phyloP scores from a whole-genome alignment of 2,888 invertebrate species.

The Lysandra coridon region DNA sequence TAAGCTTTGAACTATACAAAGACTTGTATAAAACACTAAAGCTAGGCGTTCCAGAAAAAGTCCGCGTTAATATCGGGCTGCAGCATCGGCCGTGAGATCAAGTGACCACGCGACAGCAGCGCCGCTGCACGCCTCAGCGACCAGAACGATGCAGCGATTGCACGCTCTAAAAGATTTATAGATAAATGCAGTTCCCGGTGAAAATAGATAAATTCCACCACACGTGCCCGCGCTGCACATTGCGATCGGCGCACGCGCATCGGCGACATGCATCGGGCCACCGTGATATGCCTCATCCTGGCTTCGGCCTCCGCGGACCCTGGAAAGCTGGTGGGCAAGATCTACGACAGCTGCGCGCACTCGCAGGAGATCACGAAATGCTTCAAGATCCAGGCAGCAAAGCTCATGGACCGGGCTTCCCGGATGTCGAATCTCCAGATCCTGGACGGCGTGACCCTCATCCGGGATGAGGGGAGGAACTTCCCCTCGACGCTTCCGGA shows the following conservation, averaged over 20 bases:
- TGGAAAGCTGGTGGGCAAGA: slow-evolving; percentile 73
- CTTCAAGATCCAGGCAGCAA: slow-evolving; percentile 85
- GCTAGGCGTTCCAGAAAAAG: neutral
- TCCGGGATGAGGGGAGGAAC: slow-evolving; percentile 69
- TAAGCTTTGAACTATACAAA: too few relatives aligned
- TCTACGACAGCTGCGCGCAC: slow-evolving; percentile 82
- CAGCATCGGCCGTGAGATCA: slow-evolving; percentile 61
- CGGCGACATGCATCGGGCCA: slow-evolving; percentile 49
- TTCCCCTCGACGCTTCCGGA: slow-evolving; percentile 77
- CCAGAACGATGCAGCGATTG: slow-evolving; percentile 77
- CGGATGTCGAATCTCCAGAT: slow-evolving; percentile 82
- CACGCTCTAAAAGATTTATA: slow-evolving; percentile 82
- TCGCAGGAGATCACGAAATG: slow-evolving; percentile 85
- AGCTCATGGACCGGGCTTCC: slow-evolving; percentile 83
- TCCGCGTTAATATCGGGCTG: slow-evolving; percentile 45
- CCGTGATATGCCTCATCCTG: slow-evolving; percentile 65
- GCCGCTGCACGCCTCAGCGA: slow-evolving; percentile 70
- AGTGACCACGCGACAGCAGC: slow-evolving; percentile 49
- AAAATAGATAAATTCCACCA: slow-evolving; percentile 80
- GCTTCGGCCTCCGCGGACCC: slow-evolving; percentile 63
- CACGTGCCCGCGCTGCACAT: slow-evolving; percentile 74
- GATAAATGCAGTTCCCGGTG: slow-evolving; percentile 81
- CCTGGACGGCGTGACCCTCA: slow-evolving; percentile 82
- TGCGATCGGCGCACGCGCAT: slow-evolving; percentile 72
- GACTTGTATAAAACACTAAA: neutral